These are phyloP conservation scores for Antidorcas marsupialis DNA, from an alignment of 2,113 vertebrate genomes.

Conservation along the genomic window DNA sequence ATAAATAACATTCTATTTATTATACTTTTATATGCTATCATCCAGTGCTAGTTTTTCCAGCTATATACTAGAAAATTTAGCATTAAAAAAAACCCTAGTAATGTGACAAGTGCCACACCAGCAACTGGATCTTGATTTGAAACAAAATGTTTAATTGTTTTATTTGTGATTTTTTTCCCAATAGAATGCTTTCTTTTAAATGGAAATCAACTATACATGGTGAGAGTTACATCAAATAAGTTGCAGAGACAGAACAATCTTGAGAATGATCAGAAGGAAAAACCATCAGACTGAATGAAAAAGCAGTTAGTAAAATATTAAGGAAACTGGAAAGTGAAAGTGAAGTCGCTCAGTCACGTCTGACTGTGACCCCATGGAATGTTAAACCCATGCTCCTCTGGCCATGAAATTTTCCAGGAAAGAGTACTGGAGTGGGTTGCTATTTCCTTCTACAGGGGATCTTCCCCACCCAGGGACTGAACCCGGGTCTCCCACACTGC, in stretches of 20 bases:
- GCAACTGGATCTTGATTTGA: neutral
- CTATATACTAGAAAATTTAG: neutral
- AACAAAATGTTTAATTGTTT: neutral
- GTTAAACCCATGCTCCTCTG: neutral
- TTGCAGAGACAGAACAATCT: neutral
- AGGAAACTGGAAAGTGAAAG: neutral
- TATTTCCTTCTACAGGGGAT: neutral
- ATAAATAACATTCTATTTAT: neutral
- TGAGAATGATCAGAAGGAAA: neutral
- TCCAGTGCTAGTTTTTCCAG: neutral
- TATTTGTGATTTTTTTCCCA: neutral
- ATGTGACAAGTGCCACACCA: neutral
- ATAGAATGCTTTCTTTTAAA: neutral
- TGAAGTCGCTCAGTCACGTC: fast-evolving
- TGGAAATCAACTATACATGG: neutral
- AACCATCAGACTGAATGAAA: neutral
- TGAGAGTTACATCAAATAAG: neutral
- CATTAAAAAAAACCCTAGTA: neutral
- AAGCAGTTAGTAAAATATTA: neutral
- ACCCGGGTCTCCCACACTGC: fast-evolving
- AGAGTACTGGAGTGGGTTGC: neutral
- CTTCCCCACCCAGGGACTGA: neutral
- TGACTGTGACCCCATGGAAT: neutral
- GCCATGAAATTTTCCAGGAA: neutral
- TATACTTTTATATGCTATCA: neutral